phyloP scores from a whole-genome alignment of 2,797 vertebrate genomes.

The Todus mexicanus region DNA sequence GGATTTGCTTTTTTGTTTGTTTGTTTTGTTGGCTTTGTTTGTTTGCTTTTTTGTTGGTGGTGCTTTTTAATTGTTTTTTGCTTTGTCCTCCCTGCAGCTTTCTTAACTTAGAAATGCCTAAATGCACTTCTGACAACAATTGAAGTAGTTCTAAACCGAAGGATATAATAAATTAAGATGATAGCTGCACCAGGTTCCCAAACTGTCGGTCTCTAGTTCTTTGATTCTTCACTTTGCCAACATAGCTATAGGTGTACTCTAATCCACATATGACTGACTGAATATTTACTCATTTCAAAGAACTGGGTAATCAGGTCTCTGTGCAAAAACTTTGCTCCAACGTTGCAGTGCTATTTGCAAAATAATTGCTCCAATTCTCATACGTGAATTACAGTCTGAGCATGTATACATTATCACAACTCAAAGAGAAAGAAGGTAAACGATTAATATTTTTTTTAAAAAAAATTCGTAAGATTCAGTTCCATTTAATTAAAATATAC shows the following conservation, averaged over 20 bases:
- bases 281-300: constrained; percentile 9
- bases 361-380: neutral
- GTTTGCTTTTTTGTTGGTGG: no score
- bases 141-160: neutral
- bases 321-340: neutral
- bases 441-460: neutral
- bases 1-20: no score
- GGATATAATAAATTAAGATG: neutral
- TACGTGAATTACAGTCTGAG: neutral
- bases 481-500: neutral
- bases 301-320: neutral
- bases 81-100: neutral
- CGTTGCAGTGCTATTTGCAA: neutral
- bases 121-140: neutral
- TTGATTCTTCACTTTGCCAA: neutral
- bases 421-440: neutral
- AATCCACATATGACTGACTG: neutral
- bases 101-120: neutral
- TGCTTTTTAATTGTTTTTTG: neutral
- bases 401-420: neutral
- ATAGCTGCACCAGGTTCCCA: neutral
- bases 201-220: neutral
- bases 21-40: no score
- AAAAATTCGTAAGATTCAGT: neutral
- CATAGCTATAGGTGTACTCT: neutral